These are phyloP conservation scores for Mercenaria mercenaria DNA, from an alignment of 1,140 invertebrate species.

Conservation along the genomic window DNA sequence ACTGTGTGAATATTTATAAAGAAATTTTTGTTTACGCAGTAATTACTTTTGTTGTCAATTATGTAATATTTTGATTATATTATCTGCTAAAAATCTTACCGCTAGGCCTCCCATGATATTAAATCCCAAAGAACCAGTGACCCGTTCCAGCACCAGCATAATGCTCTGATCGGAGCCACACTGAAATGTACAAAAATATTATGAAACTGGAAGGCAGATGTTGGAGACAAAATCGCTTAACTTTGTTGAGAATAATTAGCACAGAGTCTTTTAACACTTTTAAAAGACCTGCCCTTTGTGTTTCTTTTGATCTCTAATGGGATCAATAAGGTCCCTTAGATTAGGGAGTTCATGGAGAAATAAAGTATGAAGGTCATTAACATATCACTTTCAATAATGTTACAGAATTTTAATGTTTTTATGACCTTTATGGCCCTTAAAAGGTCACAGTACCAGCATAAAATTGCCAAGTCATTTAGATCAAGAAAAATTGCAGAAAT, in stretches of 20 bases:
- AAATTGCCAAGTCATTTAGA: neutral
- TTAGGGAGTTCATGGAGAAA: neutral
- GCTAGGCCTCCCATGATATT: constrained; percentile 65
- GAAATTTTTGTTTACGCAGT: too few relatives aligned
- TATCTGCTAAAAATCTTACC: too few relatives aligned
- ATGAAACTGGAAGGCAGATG: constrained; percentile 45
- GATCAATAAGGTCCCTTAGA: constrained; percentile 29
- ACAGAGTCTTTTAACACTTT: constrained; percentile 51
- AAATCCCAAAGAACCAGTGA: constrained; percentile 53
- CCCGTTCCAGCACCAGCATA: constrained; percentile 55
- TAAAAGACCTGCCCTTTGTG: constrained; percentile 41
- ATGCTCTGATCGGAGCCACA: constrained; percentile 44
- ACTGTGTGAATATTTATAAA: too few relatives aligned
- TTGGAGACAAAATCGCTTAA: neutral
- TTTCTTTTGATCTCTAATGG: constrained; percentile 36
- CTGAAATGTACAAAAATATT: constrained; percentile 46
- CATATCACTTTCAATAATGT: constrained; percentile 15
- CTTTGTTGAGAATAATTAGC: constrained; percentile 56
- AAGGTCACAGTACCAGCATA: constrained; percentile 39
- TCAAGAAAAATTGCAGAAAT: neutral
- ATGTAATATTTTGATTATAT: too few relatives aligned
- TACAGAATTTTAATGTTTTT: constrained; percentile 38
- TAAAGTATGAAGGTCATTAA: constrained; percentile 35
- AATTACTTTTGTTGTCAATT: too few relatives aligned
- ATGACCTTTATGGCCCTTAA: constrained; percentile 1